Evolutionary conservation across 2,113 vertebrate species (phyloP), one percentile per base, ranked within the genome.

Genomic region (Diadophis punctatus): DNA sequence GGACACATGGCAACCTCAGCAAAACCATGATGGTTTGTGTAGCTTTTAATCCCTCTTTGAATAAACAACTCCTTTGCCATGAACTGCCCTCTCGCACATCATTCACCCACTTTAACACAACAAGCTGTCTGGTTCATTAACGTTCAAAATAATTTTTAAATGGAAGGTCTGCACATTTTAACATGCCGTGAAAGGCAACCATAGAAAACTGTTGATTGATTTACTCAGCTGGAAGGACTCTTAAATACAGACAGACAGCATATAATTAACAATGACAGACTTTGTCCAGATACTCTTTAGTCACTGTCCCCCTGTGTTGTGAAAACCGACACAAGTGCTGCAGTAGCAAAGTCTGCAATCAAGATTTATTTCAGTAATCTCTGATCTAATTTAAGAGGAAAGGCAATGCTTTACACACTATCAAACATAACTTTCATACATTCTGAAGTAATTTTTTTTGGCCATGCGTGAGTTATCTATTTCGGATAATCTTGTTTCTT

Each of bases 251-350:
- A 91, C 5, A 56, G 25, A 68, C 86, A 88, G 52, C 86, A 94
- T 87, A 0, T 60, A 93, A 91, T 88, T 92, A 63, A 10, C 12
- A 51, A 89, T 90, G 1, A 85, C 16, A 92, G 9, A 87, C 20
- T 90, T 91, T 90, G 89, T 52, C 92, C 55, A 51, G 91, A 34
- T 86, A 18, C 80, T 58, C 86, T 87, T 52, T 88, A 1, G 68
- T 93, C 68, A 89, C 87, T 2, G 22, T 89, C 34, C 2, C 93
- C 39, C 25, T 39, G 30, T 53, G 46, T 56, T 88, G 94, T 93
- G 48, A 92, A 58, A 95, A 94, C n/a, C 20, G 93, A 90, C 46
- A 94, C 14, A 22, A 92, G 46, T 46, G 90, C 55, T 94, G 93
- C 14, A 90, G 90, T 74, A 49, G 86, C 10, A 58, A 85, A 58